Base-by-base conservation (phyloP, 2,113 vertebrate genomes). In the Melanotaenia duboulayi region DNA sequence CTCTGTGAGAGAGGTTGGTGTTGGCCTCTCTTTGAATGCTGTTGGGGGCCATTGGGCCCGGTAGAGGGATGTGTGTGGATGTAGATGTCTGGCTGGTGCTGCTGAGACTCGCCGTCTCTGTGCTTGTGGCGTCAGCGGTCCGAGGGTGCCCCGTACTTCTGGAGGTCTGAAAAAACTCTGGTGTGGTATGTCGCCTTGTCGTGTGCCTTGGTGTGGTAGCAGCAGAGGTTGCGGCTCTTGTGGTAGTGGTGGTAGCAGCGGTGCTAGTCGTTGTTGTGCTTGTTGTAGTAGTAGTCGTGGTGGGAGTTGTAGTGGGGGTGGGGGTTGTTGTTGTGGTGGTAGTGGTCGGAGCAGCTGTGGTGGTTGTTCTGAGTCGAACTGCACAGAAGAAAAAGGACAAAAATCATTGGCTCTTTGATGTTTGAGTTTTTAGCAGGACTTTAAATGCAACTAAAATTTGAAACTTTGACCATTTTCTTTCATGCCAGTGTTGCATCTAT, bases 1-100 rank as follows among this genome's bases (percentile, higher is more conserved):
- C 96, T 87, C 95, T 95, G 82, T 97, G 96, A 35, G 96, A 97
- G 49, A 97, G 94, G 88, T 96, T 98, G 88, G 87, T 95, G 76
- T 96, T 91, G 80, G 82, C 96, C 74, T 95, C 94, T 23, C 94
- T 95, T 70, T 94, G 95, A 62, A 93, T 90, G 63, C 90, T 87
- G 79, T 93, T 92, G 9, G 91, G 88, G 11, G 72, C 78, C 61
- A 71, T 35, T 0, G 89, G 78, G 48, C 66, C 63, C 40, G 90
- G 12, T 13, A 84, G 25, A 6, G 89, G 83, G 0, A 87, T 89
- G 74, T 74, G 85, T 46, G 89, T 73, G 89, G 93, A 3, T 50
- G 92, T 86, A 24, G 64, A 83, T 0, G 12, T 59, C 87, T 71
- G 86, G 8, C 71, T 88, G 28, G 88, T 84, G 67, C 81, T 80